Conservation (phyloP, 1,140 invertebrate species). For the Dendroctonus valens region DNA sequence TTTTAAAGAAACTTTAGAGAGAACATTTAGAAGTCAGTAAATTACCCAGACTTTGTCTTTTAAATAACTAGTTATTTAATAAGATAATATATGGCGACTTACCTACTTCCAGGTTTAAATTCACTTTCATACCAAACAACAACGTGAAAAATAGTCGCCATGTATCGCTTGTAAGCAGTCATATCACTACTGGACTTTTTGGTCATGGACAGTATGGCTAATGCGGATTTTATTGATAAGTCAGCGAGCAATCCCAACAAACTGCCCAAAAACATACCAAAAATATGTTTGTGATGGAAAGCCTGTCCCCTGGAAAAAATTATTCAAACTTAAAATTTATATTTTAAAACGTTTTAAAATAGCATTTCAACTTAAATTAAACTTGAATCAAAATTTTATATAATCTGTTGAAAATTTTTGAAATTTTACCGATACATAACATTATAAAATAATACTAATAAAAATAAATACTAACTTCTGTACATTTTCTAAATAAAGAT, state of each 20-base stretch:
- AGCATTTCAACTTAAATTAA: too few species aligned
- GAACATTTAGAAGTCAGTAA: too few species aligned
- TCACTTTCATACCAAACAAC: conserved; percentile 70
- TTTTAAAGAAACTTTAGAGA: too few species aligned
- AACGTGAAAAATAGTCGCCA: conserved; percentile 69
- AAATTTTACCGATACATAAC: background rate
- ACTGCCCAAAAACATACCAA: conserved; percentile 59
- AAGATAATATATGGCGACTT: background rate
- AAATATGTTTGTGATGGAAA: conserved; percentile 62
- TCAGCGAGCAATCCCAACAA: conserved; percentile 62
- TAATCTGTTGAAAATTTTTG: background rate
- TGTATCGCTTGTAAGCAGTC: conserved; percentile 73
- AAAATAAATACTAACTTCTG: background rate
- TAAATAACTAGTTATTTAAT: too few species aligned
- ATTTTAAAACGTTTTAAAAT: background rate
- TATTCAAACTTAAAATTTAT: background rate
- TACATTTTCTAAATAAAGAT: background rate
- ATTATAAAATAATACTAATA: too few species aligned
- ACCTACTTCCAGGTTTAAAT: conserved; percentile 53
- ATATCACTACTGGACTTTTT: conserved; percentile 61
- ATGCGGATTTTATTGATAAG: conserved; percentile 62
- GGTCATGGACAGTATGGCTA: conserved; percentile 64
- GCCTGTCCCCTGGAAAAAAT: conserved; percentile 60
- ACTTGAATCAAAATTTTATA: too few species aligned
- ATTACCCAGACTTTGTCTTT: too few species aligned